Percentiles rank a stretch among this genome's conserved stretches.
phyloP scores from a whole-genome alignment of 2,888 invertebrate genomes.

The Blastobasis adustella region DNA sequence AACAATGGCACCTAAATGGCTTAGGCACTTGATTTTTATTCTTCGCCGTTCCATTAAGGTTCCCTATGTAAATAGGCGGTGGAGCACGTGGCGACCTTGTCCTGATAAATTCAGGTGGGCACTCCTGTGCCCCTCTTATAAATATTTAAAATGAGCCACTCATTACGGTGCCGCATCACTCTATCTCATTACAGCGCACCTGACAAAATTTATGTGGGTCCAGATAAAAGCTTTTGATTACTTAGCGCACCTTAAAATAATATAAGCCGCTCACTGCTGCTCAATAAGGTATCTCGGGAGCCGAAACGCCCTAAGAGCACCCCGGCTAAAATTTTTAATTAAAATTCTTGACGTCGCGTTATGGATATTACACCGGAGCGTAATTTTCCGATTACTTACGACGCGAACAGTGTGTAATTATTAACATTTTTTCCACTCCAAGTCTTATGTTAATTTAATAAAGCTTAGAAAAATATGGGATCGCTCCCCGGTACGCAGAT shows the following conservation, averaged over 20 bases:
- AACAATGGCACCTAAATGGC: neutral
- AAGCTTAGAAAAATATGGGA: too few relatives aligned
- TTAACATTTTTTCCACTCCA: too few relatives aligned
- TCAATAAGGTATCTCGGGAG: neutral
- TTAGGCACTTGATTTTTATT: constrained; percentile 5
- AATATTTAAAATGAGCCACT: constrained; percentile 28
- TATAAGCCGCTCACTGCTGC: constrained; percentile 1
- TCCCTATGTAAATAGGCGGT: too few relatives aligned
- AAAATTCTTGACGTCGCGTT: constrained; percentile 17
- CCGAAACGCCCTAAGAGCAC: constrained; percentile 4
- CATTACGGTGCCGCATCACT: neutral
- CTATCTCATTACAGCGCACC: constrained; percentile 13
- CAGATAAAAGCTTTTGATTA: constrained; percentile 38
- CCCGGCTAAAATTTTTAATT: constrained; percentile 25
- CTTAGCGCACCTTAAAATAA: constrained; percentile 18
- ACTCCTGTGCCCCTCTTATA: constrained; percentile 22
- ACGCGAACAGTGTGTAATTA: too few relatives aligned
- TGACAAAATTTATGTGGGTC: constrained; percentile 35
- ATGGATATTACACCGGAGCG: neutral
- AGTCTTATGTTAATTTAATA: too few relatives aligned
- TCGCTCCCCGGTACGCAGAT: too few relatives aligned
- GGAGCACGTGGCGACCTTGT: neutral
- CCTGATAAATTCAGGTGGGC: constrained; percentile 11
- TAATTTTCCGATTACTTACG: too few relatives aligned
- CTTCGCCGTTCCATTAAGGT: too few relatives aligned